phyloP scores from a whole-genome alignment of 2,113 vertebrate genomes.

The Charina bottae region DNA sequence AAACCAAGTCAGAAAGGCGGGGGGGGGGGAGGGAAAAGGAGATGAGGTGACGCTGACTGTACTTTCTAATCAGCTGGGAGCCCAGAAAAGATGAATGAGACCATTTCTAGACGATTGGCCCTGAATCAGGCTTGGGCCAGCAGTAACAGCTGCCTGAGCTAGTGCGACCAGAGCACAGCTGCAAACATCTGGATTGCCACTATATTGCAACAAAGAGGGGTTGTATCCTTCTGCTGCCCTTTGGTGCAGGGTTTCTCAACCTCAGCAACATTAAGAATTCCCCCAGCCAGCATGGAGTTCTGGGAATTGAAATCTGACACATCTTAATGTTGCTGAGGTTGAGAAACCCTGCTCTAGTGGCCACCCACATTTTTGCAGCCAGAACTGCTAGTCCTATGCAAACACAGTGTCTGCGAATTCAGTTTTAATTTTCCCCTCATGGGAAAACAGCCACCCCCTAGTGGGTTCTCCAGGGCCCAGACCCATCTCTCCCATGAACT shows the following conservation, averaged over 20 bases:
- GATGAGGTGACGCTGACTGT: not conserved
- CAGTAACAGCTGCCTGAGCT: not conserved
- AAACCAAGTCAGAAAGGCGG: not conserved
- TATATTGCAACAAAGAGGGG: not conserved
- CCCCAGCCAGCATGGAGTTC: not conserved
- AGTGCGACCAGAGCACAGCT: not conserved
- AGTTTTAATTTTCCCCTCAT: not conserved
- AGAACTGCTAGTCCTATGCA: not conserved
- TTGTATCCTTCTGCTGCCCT: not conserved
- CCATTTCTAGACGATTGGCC: not conserved
- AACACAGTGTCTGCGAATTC: not conserved
- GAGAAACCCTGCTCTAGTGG: not conserved
- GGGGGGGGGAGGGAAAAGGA: not conserved
- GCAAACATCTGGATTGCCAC: not conserved
- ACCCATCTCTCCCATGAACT: not conserved
- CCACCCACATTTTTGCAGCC: not conserved
- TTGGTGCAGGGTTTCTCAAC: not conserved
- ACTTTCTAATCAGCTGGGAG: not conserved
- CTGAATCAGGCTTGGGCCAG: not conserved
- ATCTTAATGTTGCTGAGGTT: not conserved
- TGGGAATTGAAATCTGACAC: not conserved
- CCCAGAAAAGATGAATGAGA: not conserved
- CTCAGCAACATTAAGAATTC: not conserved
- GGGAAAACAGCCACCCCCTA: not conserved
- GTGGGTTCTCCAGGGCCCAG: not conserved